These are phyloP conservation scores for Sycobia sp. DNA, from an alignment of 1,140 invertebrate genomes.

Conservation along the genomic window DNA sequence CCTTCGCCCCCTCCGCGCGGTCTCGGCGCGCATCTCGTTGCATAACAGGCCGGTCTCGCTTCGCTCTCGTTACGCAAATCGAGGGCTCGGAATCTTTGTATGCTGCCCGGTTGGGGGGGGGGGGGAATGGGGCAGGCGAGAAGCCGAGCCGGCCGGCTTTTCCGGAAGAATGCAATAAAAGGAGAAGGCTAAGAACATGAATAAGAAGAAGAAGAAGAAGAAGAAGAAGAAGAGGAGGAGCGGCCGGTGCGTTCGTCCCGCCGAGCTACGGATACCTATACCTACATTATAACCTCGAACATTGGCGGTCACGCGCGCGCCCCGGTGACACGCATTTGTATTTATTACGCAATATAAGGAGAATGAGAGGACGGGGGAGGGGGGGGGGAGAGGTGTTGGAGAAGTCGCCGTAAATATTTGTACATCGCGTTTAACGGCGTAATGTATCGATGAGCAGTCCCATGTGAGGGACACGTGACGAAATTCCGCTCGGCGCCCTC, in stretches of 20 bases:
- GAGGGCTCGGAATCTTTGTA: slow-evolving; percentile 52
- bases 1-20: slow-evolving; percentile 10
- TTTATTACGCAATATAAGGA: no score
- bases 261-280: background rate
- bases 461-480: slow-evolving; percentile 18
- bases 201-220: no score
- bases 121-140: no score
- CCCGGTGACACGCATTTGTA: no score
- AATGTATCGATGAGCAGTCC: slow-evolving; percentile 16
- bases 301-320: slow-evolving; percentile 38
- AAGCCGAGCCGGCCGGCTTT: no score
- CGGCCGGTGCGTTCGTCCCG: background rate
- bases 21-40: slow-evolving; percentile 6
- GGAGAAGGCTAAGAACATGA: no score
- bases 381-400: no score
- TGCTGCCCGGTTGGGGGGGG: no score
- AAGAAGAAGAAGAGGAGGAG: no score
- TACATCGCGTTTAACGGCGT: slow-evolving; percentile 22
- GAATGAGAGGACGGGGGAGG: no score
- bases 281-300: slow-evolving; percentile 23
- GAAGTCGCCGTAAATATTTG: slow-evolving; percentile 34
- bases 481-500: no score
- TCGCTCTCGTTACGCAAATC: slow-evolving; percentile 53
- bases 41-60: no score
- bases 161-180: slow-evolving; percentile 28